A percentile compares a stretch with the other conserved stretches of the same genome.
Conservation (phyloP, 2,797 vertebrate genomes). For the Pseudochromis fuscus region DNA sequence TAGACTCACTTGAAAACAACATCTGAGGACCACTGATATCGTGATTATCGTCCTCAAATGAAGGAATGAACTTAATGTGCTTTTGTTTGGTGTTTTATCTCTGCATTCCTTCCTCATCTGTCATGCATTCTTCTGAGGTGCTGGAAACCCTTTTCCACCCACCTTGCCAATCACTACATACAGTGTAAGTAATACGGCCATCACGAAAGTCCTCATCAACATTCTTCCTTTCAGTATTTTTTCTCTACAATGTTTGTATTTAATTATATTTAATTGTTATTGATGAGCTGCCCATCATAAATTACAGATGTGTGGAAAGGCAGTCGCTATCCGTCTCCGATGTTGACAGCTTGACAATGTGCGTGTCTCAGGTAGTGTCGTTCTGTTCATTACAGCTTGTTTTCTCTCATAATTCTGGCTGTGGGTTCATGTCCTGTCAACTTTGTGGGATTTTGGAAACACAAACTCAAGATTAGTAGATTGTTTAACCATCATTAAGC, state of each 20-base stretch:
- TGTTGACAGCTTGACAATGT: conserved; percentile 20
- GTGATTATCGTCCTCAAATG: conserved; percentile 70
- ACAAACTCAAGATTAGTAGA: too few species aligned
- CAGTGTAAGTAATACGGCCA: neutral
- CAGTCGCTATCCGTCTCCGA: neutral
- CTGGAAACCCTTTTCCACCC: conserved; percentile 47
- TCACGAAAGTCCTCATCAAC: conserved; percentile 12
- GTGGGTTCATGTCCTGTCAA: neutral
- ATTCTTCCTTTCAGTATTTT: neutral
- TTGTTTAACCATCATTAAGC: too few species aligned
- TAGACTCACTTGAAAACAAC: conserved; percentile 24
- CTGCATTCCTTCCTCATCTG: conserved; percentile 68
- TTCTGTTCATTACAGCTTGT: neutral
- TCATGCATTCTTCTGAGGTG: conserved; percentile 59
- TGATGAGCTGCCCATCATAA: conserved; percentile 3
- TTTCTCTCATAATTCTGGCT: too few species aligned
- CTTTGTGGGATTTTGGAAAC: neutral
- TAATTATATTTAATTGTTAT: neutral
- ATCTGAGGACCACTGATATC: conserved; percentile 65
- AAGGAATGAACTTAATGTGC: conserved; percentile 69
- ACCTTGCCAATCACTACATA: neutral
- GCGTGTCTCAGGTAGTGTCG: neutral
- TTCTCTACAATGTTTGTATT: neutral
- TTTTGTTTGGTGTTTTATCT: conserved; percentile 69
- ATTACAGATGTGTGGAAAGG: neutral